A percentile compares a stretch with the other conserved stretches of the same genome.
Evolutionary conservation across 2,888 invertebrate genomes (phyloP).

Genomic region (Neocrepidodera transversa): DNA sequence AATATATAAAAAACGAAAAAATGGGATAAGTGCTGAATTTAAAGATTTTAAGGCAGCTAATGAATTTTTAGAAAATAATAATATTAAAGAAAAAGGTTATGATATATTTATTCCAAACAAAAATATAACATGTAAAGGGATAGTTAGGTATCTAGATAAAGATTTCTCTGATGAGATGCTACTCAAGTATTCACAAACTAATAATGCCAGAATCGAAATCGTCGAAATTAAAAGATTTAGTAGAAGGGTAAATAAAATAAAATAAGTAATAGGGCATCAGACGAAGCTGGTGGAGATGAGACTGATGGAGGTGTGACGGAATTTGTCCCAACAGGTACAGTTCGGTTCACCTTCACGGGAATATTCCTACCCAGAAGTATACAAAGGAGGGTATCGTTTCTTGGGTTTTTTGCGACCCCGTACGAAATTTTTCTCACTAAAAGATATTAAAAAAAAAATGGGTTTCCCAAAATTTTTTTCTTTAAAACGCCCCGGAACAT

Average conservation of each 20-base stretch:
- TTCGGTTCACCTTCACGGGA: too few relatives aligned
- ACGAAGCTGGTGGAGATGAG: too few relatives aligned
- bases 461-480: too few relatives aligned
- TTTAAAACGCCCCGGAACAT: too few relatives aligned
- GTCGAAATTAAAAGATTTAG: not conserved
- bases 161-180: not conserved
- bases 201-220: not conserved
- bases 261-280: too few relatives aligned
- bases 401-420: too few relatives aligned
- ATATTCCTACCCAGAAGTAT: too few relatives aligned
- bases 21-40: constrained; percentile 4
- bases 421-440: too few relatives aligned
- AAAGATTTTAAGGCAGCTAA: not conserved
- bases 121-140: constrained; percentile 3
- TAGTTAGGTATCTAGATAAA: not conserved
- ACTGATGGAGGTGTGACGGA: too few relatives aligned
- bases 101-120: constrained; percentile 1
- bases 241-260: not conserved
- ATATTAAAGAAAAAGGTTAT: not conserved
- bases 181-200: not conserved
- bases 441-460: too few relatives aligned
- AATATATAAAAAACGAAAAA: constrained; percentile 10
- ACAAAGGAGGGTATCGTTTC: too few relatives aligned
- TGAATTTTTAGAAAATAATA: constrained; percentile 2
- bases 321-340: too few relatives aligned